Conservation (phyloP, 2,797 vertebrate genomes). For the Hydrophis major region DNA sequence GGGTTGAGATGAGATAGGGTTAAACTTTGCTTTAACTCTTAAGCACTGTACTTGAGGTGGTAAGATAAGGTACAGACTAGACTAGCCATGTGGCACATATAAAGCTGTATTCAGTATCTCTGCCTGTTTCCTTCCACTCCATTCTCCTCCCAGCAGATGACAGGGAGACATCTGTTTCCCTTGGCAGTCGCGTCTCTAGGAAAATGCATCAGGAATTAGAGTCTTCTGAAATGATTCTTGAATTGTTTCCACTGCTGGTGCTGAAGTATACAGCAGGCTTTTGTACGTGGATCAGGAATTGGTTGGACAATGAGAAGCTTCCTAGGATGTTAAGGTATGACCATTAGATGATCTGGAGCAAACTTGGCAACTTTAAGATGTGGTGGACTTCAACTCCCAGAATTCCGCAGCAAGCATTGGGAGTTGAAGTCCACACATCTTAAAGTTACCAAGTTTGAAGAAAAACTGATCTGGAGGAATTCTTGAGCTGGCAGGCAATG, state of each 20-base stretch:
- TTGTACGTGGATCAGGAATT: not conserved
- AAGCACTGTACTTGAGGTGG: not conserved
- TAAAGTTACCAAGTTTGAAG: not conserved
- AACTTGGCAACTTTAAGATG: not conserved
- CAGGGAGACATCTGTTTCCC: not conserved
- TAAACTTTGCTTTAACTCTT: not conserved
- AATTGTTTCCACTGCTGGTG: not conserved
- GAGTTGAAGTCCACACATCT: not conserved
- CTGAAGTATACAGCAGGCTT: not conserved
- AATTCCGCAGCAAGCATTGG: not conserved
- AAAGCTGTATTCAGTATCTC: not conserved
- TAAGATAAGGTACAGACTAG: not conserved
- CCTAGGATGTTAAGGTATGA: not conserved
- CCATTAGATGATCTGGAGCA: not conserved
- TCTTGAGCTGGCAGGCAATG: not conserved
- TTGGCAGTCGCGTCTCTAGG: not conserved
- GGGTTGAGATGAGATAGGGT: not conserved
- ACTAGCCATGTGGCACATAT: not conserved
- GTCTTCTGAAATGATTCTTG: not conserved
- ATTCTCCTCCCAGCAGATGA: not conserved
- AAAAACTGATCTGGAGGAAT: not conserved
- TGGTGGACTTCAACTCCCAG: not conserved
- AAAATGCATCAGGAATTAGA: not conserved
- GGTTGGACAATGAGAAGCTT: not conserved
- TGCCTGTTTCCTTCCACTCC: not conserved